Conservation (phyloP, 2,797 vertebrate genomes). For the Neosalanx taihuensis region DNA sequence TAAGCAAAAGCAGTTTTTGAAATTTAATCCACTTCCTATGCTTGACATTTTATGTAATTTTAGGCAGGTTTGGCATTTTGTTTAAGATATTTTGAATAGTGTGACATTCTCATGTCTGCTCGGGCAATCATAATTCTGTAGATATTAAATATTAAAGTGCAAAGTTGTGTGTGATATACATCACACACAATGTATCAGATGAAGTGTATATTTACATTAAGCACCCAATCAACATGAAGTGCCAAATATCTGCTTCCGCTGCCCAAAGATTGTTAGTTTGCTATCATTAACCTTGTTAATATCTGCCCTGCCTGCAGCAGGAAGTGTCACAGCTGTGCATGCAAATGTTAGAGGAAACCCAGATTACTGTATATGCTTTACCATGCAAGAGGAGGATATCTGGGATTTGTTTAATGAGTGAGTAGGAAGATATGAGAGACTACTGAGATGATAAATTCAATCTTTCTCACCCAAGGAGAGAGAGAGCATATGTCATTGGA, state of each 20-base stretch:
- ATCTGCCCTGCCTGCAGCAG: slow-evolving; percentile 4
- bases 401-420: slow-evolving; percentile 13
- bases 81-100: no score
- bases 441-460: slow-evolving; percentile 27
- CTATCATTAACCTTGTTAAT: slow-evolving; percentile 11
- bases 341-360: not conserved
- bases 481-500: slow-evolving; percentile 13
- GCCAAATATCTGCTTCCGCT: not conserved
- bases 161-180: no score
- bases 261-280: slow-evolving; percentile 12
- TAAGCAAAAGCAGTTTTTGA: no score
- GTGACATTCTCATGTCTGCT: no score
- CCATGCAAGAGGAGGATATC: not conserved
- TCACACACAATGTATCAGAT: not conserved
- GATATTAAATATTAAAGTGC: no score
- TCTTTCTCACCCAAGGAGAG: slow-evolving; percentile 14
- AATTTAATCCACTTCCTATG: no score
- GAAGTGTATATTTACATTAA: not conserved
- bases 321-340: slow-evolving; percentile 1
- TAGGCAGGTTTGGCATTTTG: no score
- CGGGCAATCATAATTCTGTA: no score
- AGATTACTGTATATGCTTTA: not conserved
- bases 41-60: no score
- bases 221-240: slow-evolving; percentile 4
- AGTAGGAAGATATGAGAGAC: slow-evolving; percentile 26